A percentile compares a stretch with the other conserved stretches of the same genome.
Conservation (phyloP, 2,113 vertebrate genomes). For the Oceanites oceanicus region DNA sequence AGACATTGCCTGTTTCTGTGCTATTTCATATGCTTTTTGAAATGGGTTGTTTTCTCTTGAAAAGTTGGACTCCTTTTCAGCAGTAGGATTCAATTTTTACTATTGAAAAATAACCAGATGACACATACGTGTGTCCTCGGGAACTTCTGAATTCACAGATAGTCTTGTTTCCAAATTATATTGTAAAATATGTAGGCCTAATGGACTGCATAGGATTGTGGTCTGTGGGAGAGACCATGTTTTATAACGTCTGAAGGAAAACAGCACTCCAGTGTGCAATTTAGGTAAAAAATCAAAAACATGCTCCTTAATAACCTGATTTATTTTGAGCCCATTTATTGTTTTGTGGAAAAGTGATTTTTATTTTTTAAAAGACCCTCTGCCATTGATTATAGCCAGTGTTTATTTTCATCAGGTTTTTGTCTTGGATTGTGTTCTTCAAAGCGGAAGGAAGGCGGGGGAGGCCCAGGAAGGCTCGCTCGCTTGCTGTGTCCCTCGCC, state of each 20-base stretch:
- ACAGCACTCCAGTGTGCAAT: background rate
- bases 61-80: background rate
- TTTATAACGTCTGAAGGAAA: background rate
- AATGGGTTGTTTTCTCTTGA: background rate
- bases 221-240: background rate
- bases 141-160: background rate
- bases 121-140: background rate
- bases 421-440: background rate
- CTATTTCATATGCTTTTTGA: background rate
- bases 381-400: background rate
- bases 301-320: background rate
- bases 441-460: fast-evolving
- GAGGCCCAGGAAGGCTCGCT: background rate
- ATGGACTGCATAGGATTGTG: background rate
- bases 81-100: background rate
- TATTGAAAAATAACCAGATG: background rate
- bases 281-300: background rate
- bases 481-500: background rate
- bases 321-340: background rate
- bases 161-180: background rate
- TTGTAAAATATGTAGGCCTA: fast-evolving
- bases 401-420: background rate
- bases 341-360: background rate
- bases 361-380: background rate
- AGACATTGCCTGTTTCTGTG: background rate